phyloP scores from a whole-genome alignment of 2,797 vertebrate species.

The Argyrosomus regius region DNA sequence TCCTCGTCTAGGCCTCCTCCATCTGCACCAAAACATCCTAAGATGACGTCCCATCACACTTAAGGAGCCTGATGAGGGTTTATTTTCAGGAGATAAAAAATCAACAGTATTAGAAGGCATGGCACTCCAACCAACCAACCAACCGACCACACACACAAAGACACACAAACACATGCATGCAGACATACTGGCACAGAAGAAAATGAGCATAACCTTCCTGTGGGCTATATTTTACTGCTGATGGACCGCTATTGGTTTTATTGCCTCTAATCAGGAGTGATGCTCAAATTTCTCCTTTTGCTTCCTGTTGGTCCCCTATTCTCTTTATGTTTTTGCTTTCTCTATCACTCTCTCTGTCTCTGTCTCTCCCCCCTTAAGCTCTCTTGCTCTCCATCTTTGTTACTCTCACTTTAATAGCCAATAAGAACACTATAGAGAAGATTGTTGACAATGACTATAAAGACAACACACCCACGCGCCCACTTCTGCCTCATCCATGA shows the following conservation, averaged over 20 bases:
- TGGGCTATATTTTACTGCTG: constrained; percentile 67
- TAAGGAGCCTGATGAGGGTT: constrained; percentile 42
- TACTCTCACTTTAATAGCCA: constrained; percentile 47
- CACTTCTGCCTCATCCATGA: constrained; percentile 4
- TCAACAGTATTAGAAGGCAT: constrained; percentile 5
- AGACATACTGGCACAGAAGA: constrained; percentile 34
- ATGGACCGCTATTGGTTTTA: constrained; percentile 70
- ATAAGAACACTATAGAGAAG: constrained; percentile 24
- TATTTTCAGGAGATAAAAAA: constrained; percentile 24
- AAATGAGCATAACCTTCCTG: constrained; percentile 62
- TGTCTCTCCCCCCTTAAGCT: constrained; percentile 9
- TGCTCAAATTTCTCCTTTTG: constrained; percentile 48
- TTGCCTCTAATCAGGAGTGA: constrained; percentile 73
- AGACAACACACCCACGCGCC: constrained; percentile 8
- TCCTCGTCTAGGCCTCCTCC: constrained; percentile 21
- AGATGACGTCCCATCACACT: constrained; percentile 50
- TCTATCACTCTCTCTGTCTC: not conserved
- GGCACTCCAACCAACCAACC: constrained; percentile 1
- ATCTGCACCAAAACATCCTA: constrained; percentile 34
- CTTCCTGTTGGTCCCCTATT: constrained; percentile 45
- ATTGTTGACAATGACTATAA: constrained; percentile 27
- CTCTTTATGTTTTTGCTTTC: constrained; percentile 35
- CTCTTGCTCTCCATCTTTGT: constrained; percentile 27
- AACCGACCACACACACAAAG: not conserved
- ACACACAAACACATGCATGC: constrained; percentile 7